Base-by-base conservation (phyloP, 1,140 invertebrate species). In the Chironomus striatipennis region DNA sequence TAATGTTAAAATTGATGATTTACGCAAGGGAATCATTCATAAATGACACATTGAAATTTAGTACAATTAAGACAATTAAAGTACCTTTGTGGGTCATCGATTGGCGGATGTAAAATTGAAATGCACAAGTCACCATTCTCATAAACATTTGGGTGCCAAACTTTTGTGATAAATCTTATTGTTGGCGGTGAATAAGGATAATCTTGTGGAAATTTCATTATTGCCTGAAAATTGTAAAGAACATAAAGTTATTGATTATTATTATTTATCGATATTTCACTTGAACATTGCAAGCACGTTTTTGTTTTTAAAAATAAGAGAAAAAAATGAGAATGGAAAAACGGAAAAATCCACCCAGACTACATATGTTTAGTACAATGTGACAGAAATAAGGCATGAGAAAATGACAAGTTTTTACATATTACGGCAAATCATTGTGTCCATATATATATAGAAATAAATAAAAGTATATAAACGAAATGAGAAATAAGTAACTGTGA, bases 131-230 rank as follows among this genome's bases (percentile, higher is more conserved):
- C 98, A 65, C 98, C 98, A 85, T 98, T 99, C 94, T 99, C 97
- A 86, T 99, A 99, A 10, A 99, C 97, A 87, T 99, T 99, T 78
- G 98, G 98, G 88, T 99, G 98, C 96, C 97, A 99, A 78, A 99
- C 96, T 91, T 98, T 99, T 77, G 95, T 98, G 81, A 98, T 88
- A 87, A 99, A 99, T 79, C 95, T 89, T 83, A 99, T 95, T 78
- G 93, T 93, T 76, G 98, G 98, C 76, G 98, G 98, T 79, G 95
- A 97, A 85, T 99, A 99, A 73, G 98, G 98, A 85, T 98, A 99
- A 85, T 98, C 96, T 77, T 89, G 85, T 75, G 97, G 97, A 83
- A 98, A 99, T 86, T 97, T 97, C 92, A 99, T 96, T 82, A 95
- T 90, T 82, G 97, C 97, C 95, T 97, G 87, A 67, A 92, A 91